Percentiles rank a stretch among this genome's conserved stretches.
These are phyloP conservation scores for Tachina lurida DNA, from an alignment of 2,888 invertebrate species.

Conservation along the genomic window DNA sequence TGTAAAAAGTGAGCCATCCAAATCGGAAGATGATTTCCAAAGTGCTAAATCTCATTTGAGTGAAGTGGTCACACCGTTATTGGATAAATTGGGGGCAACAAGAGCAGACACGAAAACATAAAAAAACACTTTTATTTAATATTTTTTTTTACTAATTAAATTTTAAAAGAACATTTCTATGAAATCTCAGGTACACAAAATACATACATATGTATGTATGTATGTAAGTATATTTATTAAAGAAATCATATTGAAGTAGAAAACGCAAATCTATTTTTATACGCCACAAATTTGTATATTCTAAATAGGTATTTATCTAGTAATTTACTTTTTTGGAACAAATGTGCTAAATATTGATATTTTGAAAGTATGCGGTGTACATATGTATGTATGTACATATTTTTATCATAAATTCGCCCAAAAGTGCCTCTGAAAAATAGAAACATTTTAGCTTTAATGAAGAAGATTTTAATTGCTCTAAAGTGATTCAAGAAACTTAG, in stretches of 20 bases:
- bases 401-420: too few relatives aligned
- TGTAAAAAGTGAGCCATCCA: conserved; percentile 68
- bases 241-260: not conserved
- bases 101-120: conserved; percentile 45
- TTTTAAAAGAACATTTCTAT: conserved; percentile 53
- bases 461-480: too few relatives aligned
- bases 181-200: conserved; percentile 70
- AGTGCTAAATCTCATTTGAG: conserved; percentile 80
- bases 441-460: too few relatives aligned
- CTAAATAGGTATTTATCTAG: not conserved
- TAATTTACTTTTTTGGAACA: too few relatives aligned
- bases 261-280: conserved; percentile 5
- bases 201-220: too few relatives aligned
- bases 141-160: not conserved
- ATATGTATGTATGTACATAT: too few relatives aligned
- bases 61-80: conserved; percentile 76
- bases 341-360: too few relatives aligned
- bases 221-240: conserved; percentile 18
- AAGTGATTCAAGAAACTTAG: too few relatives aligned
- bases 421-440: too few relatives aligned
- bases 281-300: conserved; percentile 28
- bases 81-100: conserved; percentile 70
- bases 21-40: conserved; percentile 80
- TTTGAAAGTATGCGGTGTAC: too few relatives aligned
- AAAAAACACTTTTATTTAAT: not conserved